Evolutionary conservation across 2,797 vertebrate species (phyloP).

Genomic region (Arnoldichthys spilopterus): DNA sequence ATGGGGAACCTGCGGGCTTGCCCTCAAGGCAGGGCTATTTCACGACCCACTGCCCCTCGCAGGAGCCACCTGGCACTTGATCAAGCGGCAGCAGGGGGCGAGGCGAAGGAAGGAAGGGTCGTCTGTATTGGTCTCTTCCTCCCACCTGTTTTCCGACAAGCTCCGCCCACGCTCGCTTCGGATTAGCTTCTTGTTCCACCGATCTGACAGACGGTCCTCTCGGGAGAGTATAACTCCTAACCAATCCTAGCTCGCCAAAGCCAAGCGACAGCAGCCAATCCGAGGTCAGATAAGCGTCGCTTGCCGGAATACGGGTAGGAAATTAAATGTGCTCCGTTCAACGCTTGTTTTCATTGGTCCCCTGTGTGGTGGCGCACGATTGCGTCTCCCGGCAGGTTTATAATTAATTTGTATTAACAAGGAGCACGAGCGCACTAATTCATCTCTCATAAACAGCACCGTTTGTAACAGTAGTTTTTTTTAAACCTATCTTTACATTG

Average conservation of each 20-base stretch:
- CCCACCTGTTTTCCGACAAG: background rate
- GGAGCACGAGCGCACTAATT: background rate
- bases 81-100: background rate
- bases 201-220: background rate
- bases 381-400: constrained; percentile 1
- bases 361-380: constrained; percentile 20
- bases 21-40: constrained; percentile 23
- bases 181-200: background rate
- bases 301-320: background rate
- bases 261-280: background rate
- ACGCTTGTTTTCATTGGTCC: background rate
- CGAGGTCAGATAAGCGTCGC: background rate
- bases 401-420: constrained; percentile 1
- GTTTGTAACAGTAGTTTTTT: background rate
- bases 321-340: background rate
- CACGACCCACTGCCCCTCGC: constrained; percentile 36
- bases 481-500: no score
- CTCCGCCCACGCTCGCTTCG: background rate
- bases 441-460: background rate
- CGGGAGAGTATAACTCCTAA: background rate
- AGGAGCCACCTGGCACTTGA: constrained; percentile 53
- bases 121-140: background rate
- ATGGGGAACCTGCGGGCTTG: constrained; percentile 28
- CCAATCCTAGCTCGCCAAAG: background rate
- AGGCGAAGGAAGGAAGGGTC: background rate